These are phyloP conservation scores for Araneus ventricosus DNA, from an alignment of 1,140 invertebrate genomes.

Conservation along the genomic window DNA sequence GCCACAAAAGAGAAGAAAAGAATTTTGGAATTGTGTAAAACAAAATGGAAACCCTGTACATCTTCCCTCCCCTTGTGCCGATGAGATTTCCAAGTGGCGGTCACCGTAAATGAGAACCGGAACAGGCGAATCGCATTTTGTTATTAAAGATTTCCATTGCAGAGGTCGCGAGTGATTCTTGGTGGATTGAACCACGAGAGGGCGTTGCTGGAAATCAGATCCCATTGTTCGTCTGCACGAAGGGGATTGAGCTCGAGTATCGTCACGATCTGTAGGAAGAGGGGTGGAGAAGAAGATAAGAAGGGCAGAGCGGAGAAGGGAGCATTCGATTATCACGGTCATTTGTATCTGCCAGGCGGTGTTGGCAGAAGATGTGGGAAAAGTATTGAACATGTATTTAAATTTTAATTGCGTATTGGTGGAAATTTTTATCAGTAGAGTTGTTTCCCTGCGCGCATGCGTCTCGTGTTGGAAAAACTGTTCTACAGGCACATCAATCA, in stretches of 20 bases:
- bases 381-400: background rate
- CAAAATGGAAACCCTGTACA: background rate
- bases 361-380: background rate
- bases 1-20: background rate
- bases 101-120: background rate
- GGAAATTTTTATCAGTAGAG: background rate
- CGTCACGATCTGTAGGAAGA: background rate
- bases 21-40: slow-evolving; percentile 33
- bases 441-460: background rate
- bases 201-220: slow-evolving; percentile 14
- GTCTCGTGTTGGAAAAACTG: background rate
- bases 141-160: background rate
- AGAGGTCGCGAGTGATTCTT: slow-evolving; percentile 20
- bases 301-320: slow-evolving; percentile 8
- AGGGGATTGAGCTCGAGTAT: background rate
- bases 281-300: slow-evolving; percentile 17
- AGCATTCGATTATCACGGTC: slow-evolving; percentile 6
- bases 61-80: background rate
- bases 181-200: background rate
- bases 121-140: background rate
- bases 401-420: background rate
- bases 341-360: background rate
- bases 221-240: slow-evolving; percentile 39
- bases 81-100: background rate
- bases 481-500: background rate